Base-by-base conservation (phyloP, 2,888 invertebrate genomes). In the Drosophila peninsularis region DNA sequence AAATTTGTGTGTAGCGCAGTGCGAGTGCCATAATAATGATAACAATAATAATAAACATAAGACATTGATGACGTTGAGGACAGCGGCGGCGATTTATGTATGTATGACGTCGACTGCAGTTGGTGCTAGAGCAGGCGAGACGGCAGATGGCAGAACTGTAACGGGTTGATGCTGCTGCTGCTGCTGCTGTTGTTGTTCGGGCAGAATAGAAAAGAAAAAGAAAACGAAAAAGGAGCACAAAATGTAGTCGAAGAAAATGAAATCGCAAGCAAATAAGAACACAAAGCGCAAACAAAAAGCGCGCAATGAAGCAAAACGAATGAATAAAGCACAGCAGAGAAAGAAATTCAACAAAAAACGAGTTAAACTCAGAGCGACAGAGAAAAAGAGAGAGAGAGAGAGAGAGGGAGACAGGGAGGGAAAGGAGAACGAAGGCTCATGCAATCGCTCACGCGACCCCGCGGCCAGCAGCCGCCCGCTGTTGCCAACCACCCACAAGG, bases 241-340 rank as follows among this genome's bases (percentile, higher is more conserved):
- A 56, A 58, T 27, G 44, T 55, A 53, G 34, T 32, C 42, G 50
- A 68, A 64, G 65, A 58, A 80, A 71, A 79, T 54, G 37, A 82
- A 82, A 71, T 82, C 87, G 73, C 86, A 73, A 71, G 80, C 86
- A 79, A 82, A 82, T 74, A 85, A 80, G 74, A 82, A 80, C 74
- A 71, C 56, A 65, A 65, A 60, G 30, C n/a, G n/a, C n/a, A n/a
- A 82, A 80, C 74, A 71, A 54, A 65, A 65, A 60, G 30, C 58
- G 64, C 50, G 58, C 72, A 71, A 79, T 79, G 62, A 82, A 85
- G 77, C 58, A 65, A 71, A 75, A 62, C 71, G 50, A 30, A 30
- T 30, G 37, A 71, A 65, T 7, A 58, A 61, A 30, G n/a, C 39
- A 58, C 64, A 52, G 58, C 52, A 44, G 36, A 50, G 36, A 19